Conservation (phyloP, 2,888 invertebrate species). For the Epinotia demarniana region DNA sequence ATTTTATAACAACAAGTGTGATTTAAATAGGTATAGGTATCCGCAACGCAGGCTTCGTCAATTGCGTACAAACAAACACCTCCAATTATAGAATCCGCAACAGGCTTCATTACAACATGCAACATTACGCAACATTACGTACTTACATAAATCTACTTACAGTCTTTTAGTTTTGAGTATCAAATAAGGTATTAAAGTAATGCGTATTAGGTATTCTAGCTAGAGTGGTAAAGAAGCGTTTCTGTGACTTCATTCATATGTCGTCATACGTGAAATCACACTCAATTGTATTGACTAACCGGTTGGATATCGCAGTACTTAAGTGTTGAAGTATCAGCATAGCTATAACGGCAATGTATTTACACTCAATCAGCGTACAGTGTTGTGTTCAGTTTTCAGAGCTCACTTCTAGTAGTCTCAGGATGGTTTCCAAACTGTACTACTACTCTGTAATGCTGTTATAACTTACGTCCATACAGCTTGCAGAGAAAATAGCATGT, state of each 20-base stretch:
- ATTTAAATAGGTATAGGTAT: too few species aligned
- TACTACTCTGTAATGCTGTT: background rate
- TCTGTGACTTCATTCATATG: background rate
- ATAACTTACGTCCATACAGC: conserved; percentile 25
- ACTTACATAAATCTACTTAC: background rate
- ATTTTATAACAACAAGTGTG: too few species aligned
- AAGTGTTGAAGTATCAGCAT: background rate
- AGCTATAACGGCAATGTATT: background rate
- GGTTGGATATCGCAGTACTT: too few species aligned
- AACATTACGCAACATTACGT: too few species aligned
- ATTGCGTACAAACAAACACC: too few species aligned
- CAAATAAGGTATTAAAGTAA: background rate
- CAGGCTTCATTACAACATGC: too few species aligned
- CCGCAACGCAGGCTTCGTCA: too few species aligned
- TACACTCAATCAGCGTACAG: background rate
- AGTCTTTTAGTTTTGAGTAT: background rate
- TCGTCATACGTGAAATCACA: too few species aligned
- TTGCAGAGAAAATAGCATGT: conserved; percentile 23
- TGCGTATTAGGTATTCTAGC: background rate
- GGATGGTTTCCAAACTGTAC: conserved; percentile 8
- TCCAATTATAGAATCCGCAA: too few species aligned
- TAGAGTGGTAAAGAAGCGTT: background rate
- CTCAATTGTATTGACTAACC: too few species aligned
- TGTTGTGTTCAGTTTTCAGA: conserved; percentile 24
- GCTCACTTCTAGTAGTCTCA: conserved; percentile 11